Base-by-base conservation (phyloP, 2,113 vertebrate species). In the Vireo altiloquus region DNA sequence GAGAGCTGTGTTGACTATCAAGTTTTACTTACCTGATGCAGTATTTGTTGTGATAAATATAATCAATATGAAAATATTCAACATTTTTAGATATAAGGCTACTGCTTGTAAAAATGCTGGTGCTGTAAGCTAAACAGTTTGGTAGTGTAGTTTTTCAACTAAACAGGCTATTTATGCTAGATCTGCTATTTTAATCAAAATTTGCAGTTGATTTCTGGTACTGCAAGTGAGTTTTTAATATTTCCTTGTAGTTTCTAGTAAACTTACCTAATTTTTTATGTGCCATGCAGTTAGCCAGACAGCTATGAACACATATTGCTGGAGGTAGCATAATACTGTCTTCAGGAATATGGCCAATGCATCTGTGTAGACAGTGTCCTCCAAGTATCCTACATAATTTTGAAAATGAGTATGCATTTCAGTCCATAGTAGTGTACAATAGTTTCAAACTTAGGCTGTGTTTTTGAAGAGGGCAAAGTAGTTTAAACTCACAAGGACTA, bases 291-390 rank as follows among this genome's bases (percentile, higher is more conserved):
- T 56, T 75, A n/a, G 18, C 20, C 18, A 82, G 35, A 28, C 66
- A 6, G 0, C 3, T 25, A 10, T 30, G 23, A 31, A 50, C 6
- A 25, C 2, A 2, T 66, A 11, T 1, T 76, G 13, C 19, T 61
- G 69, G 59, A 74, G 37, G 28, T 33, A 21, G 13, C 6, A 3
- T 78, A 70, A 35, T 25, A 13, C 9, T 40, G 9, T 42, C 42
- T 74, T 71, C 11, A 59, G 33, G 70, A 65, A 19, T 44, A n/a
- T 31, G 46, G 12, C 30, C 39, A 33, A 35, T 10, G 2, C 57
- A n/a, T 77, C 35, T 59, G 15, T n/a, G 11, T 79, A 63, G 56
- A 8, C 14, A 16, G 3, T 50, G 39, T 63, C 39, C 6, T 82
- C 30, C 33, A 71, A 30, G 20, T 81, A 37, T 2, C 10, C 82